Base-by-base conservation (phyloP, 30 jellyfish, hydroid and myxozoan species). In the Hydractinia symbiolongicarpus region DNA sequence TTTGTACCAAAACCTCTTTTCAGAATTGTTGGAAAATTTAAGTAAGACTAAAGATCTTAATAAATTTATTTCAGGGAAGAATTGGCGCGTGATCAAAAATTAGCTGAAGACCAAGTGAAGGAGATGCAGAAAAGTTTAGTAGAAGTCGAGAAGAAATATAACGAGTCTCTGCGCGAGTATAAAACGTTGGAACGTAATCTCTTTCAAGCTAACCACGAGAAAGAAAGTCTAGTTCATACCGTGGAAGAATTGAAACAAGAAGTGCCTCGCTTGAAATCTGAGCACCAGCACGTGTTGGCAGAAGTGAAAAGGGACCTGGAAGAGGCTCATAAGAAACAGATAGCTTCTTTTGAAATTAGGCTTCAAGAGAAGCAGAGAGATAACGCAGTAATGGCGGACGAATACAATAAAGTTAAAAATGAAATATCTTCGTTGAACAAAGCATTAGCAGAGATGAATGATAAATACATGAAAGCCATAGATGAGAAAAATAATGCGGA, bases 121-220 rank as follows among this genome's bases (percentile, higher is more conserved):
- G 79, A 60, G 21, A 55, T 61, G 69, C 79, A 77, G 53, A 78
- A n/a, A 53, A 79, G 71, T 21, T 9, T 83, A 53, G 10, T 55
- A 53, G 79, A 66, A 67, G 81, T 79, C 4, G 90, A 88, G 56
- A 78, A 64, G 79, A 83, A 80, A 14, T 83, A 73, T 61, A 72
- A 54, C 55, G 94, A 77, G 67, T 70, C 87, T 5, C 6, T 77
- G 5, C 94, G 81, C 21, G 86, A 83, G 13, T 70, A 79, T 50
- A 87, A 83, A 61, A 62, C 78, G 40, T 57, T 83, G 58, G 94
- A 83, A 52, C 53, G 87, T 1, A 62, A 40, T 10, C 87, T 19
- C 62, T 66, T 19, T 50, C 87, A 79, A 67, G 61, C 50, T 5
- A 79, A 61, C 51, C 81, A 61, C 21, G 87, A 79, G 17, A 79